Conservation (phyloP, 2,797 vertebrate genomes). For the Vireo griseus region DNA sequence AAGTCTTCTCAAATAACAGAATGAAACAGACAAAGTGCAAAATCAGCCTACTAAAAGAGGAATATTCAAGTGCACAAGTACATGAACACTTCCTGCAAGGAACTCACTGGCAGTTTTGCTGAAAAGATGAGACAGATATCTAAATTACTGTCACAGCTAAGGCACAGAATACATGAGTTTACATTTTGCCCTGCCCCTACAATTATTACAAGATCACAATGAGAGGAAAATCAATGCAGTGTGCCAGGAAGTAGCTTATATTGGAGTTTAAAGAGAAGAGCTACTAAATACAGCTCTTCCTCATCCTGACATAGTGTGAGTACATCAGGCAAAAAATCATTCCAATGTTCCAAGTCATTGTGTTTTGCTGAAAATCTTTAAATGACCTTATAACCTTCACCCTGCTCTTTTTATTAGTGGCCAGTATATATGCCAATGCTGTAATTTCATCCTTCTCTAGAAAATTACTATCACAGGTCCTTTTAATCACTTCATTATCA, state of each 20-base stretch:
- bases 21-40: neutral
- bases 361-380: neutral
- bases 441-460: neutral
- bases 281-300: neutral
- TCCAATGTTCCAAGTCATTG: neutral
- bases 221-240: neutral
- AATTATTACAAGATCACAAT: neutral
- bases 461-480: neutral
- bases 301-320: neutral
- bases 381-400: neutral
- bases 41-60: neutral
- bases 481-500: neutral
- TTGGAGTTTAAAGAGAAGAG: neutral
- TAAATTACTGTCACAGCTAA: neutral
- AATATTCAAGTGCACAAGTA: neutral
- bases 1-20: neutral
- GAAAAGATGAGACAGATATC: neutral
- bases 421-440: neutral
- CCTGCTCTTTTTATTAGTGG: neutral
- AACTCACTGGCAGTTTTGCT: neutral
- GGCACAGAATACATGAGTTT: neutral
- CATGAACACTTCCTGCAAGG: neutral
- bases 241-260: neutral
- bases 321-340: neutral
- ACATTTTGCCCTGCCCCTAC: neutral